Evolutionary conservation across 2,113 vertebrate species (phyloP).

Genomic region (Chrysemys picta): DNA sequence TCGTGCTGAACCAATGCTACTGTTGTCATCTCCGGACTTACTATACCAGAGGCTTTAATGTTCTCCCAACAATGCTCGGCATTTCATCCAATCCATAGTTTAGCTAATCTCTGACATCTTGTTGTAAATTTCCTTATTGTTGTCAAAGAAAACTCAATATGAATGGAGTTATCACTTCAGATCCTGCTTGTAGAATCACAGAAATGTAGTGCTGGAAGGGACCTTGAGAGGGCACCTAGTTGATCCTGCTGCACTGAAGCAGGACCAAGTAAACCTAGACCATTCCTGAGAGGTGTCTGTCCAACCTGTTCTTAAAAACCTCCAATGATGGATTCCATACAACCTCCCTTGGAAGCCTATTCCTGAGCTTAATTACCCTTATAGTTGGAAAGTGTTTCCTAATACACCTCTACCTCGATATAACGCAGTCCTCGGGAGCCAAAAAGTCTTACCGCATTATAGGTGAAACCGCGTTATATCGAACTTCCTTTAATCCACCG

Average conservation of each 20-base stretch:
- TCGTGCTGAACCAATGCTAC: background rate
- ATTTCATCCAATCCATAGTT: background rate
- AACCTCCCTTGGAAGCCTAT: background rate
- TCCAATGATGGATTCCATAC: background rate
- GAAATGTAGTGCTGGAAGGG: background rate
- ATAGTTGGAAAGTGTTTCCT: background rate
- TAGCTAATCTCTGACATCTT: background rate
- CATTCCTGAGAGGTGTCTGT: background rate
- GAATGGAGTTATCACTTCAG: background rate
- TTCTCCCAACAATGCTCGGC: background rate
- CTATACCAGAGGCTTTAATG: background rate
- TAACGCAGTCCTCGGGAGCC: too few species aligned
- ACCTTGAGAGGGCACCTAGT: background rate
- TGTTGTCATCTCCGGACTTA: background rate
- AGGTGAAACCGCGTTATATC: too few species aligned
- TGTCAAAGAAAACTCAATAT: background rate
- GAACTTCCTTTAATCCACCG: too few species aligned
- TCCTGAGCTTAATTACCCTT: background rate
- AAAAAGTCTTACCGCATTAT: too few species aligned
- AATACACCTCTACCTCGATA: background rate
- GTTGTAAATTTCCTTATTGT: background rate
- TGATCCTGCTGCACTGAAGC: background rate
- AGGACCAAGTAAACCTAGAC: background rate
- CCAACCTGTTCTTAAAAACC: background rate
- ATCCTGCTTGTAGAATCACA: background rate